Conservation (phyloP, 35 echinoderm and acorn worm species). For the Eucidaris tribuloides region DNA sequence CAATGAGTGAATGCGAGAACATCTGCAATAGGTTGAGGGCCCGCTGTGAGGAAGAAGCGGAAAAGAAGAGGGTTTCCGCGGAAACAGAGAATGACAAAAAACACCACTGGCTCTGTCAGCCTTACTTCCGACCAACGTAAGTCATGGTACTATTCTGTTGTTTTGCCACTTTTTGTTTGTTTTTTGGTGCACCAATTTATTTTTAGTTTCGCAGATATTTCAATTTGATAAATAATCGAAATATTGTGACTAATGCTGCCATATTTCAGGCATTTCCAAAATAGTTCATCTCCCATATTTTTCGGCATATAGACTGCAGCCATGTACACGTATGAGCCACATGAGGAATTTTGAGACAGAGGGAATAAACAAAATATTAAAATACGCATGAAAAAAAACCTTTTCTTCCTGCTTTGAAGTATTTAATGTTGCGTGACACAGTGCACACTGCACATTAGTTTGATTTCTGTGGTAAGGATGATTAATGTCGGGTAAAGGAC, state of each 20-base stretch:
- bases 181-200: neutral
- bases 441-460: too few relatives aligned
- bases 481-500: too few relatives aligned
- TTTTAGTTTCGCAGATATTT: neutral
- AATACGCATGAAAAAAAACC: too few relatives aligned
- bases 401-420: too few relatives aligned
- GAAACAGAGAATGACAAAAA: slow-evolving; percentile 2
- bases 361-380: too few relatives aligned
- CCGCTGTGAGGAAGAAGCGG: slow-evolving; percentile 35
- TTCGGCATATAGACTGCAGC: too few relatives aligned
- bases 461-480: too few relatives aligned
- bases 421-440: too few relatives aligned
- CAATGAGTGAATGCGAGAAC: slow-evolving; percentile 22
- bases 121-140: slow-evolving; percentile 92
- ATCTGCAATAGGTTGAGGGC: slow-evolving; percentile 50
- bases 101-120: slow-evolving; percentile 89
- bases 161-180: neutral
- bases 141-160: neutral
- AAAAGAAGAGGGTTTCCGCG: neutral
- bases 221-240: neutral
- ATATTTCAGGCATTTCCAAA: neutral
- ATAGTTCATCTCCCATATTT: too few relatives aligned
- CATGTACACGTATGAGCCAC: too few relatives aligned
- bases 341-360: too few relatives aligned
- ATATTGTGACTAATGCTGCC: neutral